A percentile compares a stretch with the other conserved stretches of the same genome.
Conservation (phyloP, 2,797 vertebrate species). For the Peromyscus aztecus region DNA sequence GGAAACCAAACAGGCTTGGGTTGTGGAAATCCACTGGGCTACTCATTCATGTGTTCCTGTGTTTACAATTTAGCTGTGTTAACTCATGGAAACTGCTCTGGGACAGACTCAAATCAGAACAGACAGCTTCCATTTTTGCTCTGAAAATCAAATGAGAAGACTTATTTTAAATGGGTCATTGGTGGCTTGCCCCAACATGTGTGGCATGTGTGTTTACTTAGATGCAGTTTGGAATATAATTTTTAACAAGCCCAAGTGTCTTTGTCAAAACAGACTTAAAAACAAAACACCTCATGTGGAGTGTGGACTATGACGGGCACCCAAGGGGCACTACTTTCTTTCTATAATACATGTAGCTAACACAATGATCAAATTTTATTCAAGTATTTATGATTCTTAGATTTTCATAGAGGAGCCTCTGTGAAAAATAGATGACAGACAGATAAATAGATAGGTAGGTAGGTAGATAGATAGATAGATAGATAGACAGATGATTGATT, state of each 20-base stretch:
- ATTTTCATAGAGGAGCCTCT: not conserved
- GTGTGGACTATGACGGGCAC: not conserved
- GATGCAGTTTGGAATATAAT: slow-evolving; percentile 48
- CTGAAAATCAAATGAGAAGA: slow-evolving; percentile 87
- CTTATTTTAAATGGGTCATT: slow-evolving; percentile 86
- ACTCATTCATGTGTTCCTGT: slow-evolving; percentile 85
- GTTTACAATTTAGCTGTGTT: slow-evolving; percentile 85
- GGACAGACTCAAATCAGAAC: slow-evolving; percentile 89
- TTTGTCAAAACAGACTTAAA: slow-evolving; percentile 60
- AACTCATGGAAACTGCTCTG: slow-evolving; percentile 89
- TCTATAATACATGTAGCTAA: not conserved
- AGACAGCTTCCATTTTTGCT: slow-evolving; percentile 88
- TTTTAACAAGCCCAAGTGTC: slow-evolving; percentile 64
- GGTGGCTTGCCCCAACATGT: slow-evolving; percentile 83
- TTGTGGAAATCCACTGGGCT: slow-evolving; percentile 80
- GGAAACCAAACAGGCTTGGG: slow-evolving; percentile 80
- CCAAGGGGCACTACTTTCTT: not conserved
- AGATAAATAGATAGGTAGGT: not conserved
- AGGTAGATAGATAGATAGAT: not conserved
- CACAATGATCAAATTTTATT: slow-evolving; percentile 6
- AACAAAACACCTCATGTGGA: not conserved
- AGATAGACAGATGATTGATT: not conserved
- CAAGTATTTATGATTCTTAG: slow-evolving; percentile 32
- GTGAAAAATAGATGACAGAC: not conserved
- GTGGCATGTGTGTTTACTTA: slow-evolving; percentile 86